phyloP scores from a whole-genome alignment of 2,888 invertebrate genomes.

The Chrysolina oricalcia region DNA sequence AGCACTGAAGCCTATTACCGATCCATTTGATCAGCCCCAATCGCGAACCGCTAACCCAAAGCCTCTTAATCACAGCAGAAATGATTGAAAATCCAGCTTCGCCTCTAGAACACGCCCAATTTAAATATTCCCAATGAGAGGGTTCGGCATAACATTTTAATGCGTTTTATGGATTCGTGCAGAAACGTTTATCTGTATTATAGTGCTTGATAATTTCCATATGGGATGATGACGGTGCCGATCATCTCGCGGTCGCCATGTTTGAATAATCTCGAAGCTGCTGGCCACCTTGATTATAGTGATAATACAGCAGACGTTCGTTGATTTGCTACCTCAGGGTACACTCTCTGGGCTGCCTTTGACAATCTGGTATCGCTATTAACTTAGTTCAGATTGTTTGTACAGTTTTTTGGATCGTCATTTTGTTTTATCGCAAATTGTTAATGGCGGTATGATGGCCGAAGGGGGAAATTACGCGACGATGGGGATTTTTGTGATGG shows the following conservation, averaged over 20 bases:
- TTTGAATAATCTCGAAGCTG: constrained; percentile 63
- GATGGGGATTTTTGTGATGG: constrained; percentile 24
- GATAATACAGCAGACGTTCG: constrained; percentile 62
- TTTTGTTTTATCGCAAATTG: constrained; percentile 48
- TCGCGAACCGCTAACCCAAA: constrained; percentile 34
- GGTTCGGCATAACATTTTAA: constrained; percentile 65
- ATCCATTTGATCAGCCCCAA: constrained; percentile 42
- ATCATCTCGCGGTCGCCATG: constrained; percentile 49
- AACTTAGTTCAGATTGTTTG: constrained; percentile 51
- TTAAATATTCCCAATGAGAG: constrained; percentile 69
- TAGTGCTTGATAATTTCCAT: constrained; percentile 70
- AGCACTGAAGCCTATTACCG: constrained; percentile 27
- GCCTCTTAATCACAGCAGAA: constrained; percentile 50
- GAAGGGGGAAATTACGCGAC: constrained; percentile 10
- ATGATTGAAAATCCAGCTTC: constrained; percentile 48
- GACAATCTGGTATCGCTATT: constrained; percentile 52
- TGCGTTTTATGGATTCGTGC: constrained; percentile 70
- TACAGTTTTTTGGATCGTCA: constrained; percentile 45
- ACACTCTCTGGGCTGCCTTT: constrained; percentile 49
- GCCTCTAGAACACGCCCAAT: constrained; percentile 63
- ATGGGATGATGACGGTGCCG: constrained; percentile 66
- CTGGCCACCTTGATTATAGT: constrained; percentile 69
- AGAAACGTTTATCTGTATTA: constrained; percentile 69
- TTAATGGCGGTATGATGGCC: constrained; percentile 13
- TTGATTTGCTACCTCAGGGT: constrained; percentile 59